Base-by-base conservation (phyloP, 2,113 vertebrate species). In the Hypanus sabinus region DNA sequence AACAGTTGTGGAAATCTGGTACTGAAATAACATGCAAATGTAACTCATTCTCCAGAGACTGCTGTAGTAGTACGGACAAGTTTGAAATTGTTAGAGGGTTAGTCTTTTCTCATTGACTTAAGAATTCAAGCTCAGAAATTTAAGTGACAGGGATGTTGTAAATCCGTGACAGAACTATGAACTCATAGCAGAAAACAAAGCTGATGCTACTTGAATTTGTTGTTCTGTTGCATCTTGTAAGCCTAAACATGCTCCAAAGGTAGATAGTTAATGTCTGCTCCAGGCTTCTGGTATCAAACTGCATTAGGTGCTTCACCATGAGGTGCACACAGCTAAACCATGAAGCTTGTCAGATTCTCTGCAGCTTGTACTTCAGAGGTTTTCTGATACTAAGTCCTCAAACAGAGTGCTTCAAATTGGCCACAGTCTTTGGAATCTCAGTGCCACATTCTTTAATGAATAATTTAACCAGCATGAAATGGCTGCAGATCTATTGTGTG, bases 191-290 rank as follows among this genome's bases (percentile, higher is more conserved):
- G 95, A 95, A 95, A 96, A 97, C 18, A 85, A 88, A 62, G 95
- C 96, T 96, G 95, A 95, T 94, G 95, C 96, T 97, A 97, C 97
- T 96, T 97, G 97, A 46, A 97, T 97, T 96, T 96, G 96, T 97
- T 96, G 65, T 96, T 96, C 96, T 96, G 96, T 97, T 96, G 97
- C 96, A 98, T 98, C 96, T 95, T 95, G 95, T 96, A 96, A 97
- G 96, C 97, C 96, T 95, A 97, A 95, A 95, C 97, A 97, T 94
- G 95, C 95, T 95, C 95, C 95, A 92, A 94, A 95, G 95, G 94
- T 95, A 95, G 94, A 0, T 94, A 95, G 96, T 96, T 95, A 95
- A 96, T 94, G 80, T 95, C 96, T 92, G 97, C 98, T 97, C 94
- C 95, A 94, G 98, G 97, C 96, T 94, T 94, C 77, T 94, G 95